Base-by-base conservation (phyloP, 2,797 vertebrate species). In the Xenentodon cancila region DNA sequence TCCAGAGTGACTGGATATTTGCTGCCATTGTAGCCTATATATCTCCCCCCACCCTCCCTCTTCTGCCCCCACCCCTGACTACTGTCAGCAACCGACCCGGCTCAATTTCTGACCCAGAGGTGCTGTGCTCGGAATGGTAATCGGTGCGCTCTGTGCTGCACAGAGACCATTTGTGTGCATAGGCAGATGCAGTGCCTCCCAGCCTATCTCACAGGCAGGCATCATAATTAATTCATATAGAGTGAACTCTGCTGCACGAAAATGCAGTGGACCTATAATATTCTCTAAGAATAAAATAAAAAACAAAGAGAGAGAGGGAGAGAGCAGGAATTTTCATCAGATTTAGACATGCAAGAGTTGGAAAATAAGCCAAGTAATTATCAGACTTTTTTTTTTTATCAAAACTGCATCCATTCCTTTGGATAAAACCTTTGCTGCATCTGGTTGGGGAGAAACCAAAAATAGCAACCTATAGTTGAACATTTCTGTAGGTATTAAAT, bases 191-290 rank as follows among this genome's bases (percentile, higher is more conserved):
- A 75, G 80, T 74, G 84, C 79, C 88, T 90, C 85, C 77, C 84
- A 81, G 84, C 78, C 78, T 79, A 79, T 80, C 88, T 88, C 81
- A 30, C 78, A 73, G 85, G 81, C 82, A 83, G 73, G 81, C 85
- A 83, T 84, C 84, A 92, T 91, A 9, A 90, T 90, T 91, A 90
- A 91, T 92, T 92, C 85, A 92, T 90, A 82, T 54, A 68, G 75
- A 78, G 68, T 84, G 71, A 84, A 86, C 81, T 86, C 82, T 52
- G 22, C 73, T 68, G 84, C 85, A 79, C 76, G 75, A 74, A 79
- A 65, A 82, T 70, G 47, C 64, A 77, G 68, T 21, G 61, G 68
- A 74, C 49, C 18, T 37, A 17, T 62, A 47, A 68, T 55, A 64
- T 71, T 70, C 49, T 72, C 52, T 47, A 22, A 40, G 44, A 61